These are phyloP conservation scores for Chrysolina haemoptera DNA, from an alignment of 2,888 invertebrate genomes.

Conservation along the genomic window DNA sequence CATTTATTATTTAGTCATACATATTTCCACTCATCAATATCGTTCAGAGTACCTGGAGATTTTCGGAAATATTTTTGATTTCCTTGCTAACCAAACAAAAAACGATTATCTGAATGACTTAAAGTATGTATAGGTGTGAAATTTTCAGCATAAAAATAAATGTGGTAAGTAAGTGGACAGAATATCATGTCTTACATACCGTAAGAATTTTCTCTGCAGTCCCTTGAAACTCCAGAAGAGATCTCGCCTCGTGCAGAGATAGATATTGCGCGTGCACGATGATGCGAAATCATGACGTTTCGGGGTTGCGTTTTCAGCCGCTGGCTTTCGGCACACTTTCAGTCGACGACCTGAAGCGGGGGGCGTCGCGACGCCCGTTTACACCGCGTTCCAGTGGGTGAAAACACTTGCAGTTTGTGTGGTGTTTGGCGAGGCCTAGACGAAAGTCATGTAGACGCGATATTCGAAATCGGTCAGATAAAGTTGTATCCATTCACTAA, in stretches of 20 bases:
- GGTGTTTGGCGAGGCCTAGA: not conserved
- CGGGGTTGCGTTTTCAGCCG: constrained; percentile 20
- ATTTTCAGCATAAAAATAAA: too few relatives aligned
- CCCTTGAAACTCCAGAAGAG: not conserved
- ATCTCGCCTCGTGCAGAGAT: constrained; percentile 14
- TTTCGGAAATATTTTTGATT: too few relatives aligned
- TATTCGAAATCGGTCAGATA: not conserved
- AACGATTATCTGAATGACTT: too few relatives aligned
- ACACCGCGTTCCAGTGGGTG: constrained; percentile 3
- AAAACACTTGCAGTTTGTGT: constrained; percentile 13
- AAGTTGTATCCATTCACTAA: not conserved
- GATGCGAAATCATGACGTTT: constrained; percentile 21
- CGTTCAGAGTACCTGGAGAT: too few relatives aligned
- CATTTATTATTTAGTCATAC: too few relatives aligned
- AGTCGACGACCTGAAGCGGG: constrained; percentile 17
- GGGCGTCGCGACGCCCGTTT: not conserved
- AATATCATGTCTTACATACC: too few relatives aligned
- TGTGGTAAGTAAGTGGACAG: too few relatives aligned
- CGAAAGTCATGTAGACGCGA: not conserved
- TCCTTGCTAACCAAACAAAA: too few relatives aligned
- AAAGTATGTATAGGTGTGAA: too few relatives aligned
- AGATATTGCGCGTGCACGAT: constrained; percentile 21
- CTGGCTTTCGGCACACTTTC: constrained; percentile 14
- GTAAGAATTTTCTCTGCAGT: not conserved
- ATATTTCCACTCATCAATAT: too few relatives aligned